Evolutionary conservation across 2,113 vertebrate species (phyloP).

Genomic region (Pseudonaja textilis): DNA sequence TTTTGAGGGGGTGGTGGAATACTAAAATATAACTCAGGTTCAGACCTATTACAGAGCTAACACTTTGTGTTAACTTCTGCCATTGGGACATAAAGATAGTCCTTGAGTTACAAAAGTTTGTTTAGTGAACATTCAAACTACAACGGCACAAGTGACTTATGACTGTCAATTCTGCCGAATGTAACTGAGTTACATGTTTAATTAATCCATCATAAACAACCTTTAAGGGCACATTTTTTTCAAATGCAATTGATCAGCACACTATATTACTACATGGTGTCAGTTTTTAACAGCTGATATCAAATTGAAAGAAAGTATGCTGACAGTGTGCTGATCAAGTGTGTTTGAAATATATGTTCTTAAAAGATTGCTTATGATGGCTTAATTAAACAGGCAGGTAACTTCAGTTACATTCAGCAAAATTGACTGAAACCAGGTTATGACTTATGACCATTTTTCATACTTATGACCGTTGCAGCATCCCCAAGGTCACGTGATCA

Average conservation of each 20-base stretch:
- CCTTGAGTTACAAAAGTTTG: too few relatives aligned
- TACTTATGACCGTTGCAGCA: too few relatives aligned
- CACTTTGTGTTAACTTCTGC: background rate
- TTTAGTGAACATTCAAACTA: too few relatives aligned
- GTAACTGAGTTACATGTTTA: constrained; percentile 9
- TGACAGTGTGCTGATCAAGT: background rate
- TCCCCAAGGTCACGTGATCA: too few relatives aligned
- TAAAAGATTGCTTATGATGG: constrained; percentile 2
- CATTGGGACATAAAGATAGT: too few relatives aligned
- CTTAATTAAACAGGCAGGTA: constrained; percentile 9
- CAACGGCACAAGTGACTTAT: too few relatives aligned
- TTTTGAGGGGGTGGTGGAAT: background rate
- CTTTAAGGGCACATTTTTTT: background rate
- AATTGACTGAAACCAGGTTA: background rate
- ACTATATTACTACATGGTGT: background rate
- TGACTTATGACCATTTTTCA: too few relatives aligned
- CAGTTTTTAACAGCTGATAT: constrained; percentile 1
- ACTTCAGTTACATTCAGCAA: constrained; percentile 4
- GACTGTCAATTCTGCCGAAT: background rate
- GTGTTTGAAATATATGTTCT: background rate
- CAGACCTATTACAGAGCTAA: background rate
- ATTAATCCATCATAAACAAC: constrained; percentile 3
- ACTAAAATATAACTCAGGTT: background rate
- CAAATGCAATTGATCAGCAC: constrained; percentile 8
- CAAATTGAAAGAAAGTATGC: background rate